Evolutionary conservation across 1,140 invertebrate species (phyloP), one percentile per base, ranked within the genome.

Genomic region (Physella acuta): DNA sequence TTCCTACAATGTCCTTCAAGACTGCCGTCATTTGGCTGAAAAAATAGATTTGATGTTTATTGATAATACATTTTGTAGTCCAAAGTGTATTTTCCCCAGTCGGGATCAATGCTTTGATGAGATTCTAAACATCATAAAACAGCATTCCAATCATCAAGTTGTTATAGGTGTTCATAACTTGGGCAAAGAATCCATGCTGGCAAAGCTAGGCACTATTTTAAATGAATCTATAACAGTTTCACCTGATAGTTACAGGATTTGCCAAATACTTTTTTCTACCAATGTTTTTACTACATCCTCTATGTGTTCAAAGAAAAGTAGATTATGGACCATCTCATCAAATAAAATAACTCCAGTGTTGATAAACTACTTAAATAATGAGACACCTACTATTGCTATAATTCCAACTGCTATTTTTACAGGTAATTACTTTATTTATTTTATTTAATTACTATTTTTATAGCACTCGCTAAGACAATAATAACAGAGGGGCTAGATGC

Each of bases 11-110:
- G 56, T 74, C 51, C 33, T 69, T n/a, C 28, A 56, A 4, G 37
- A 67, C n/a, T 44, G n/a, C 3, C 51, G 33, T 0, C 49, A 49
- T 31, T 53, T 73, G 16, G 33, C 28, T 14, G 28, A 52, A 0
- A 64, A 70, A 20, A 76, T 86, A 44, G 86, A 87, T 72, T 60
- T 79, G 1, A 62, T 87, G 1, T 87, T 86, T 74, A 63, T 87
- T 31, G 86, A 87, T 70, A 87, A 87, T 70, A 87, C 86, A 0
- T 87, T 85, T 70, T 86, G 84, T 71, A 76, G 78, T 63, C 79
- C 82, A n/a, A 60, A 72, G 11, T 86, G 83, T 73, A 44, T 70
- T 17, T 86, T 87, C 75, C 82, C 81, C 26, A 64, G 79, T 4
- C 61, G 81, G 59, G 76, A 82, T 30, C 71, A 78, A 44, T 79